Base-by-base conservation (phyloP, 2,797 vertebrate genomes). In the Esox lucius region DNA sequence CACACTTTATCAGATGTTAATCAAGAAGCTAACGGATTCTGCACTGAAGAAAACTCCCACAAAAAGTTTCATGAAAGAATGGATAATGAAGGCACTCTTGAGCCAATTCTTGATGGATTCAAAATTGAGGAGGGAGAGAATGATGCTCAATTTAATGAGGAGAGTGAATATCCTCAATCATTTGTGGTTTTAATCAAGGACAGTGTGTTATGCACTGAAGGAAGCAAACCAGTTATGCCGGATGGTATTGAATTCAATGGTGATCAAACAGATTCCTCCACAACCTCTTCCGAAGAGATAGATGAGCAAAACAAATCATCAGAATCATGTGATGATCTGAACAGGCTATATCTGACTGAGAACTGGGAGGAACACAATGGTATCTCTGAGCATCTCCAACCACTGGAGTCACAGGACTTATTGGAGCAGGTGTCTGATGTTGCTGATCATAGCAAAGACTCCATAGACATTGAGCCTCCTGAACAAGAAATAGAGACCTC, bases 221-320 rank as follows among this genome's bases (percentile, higher is more conserved):
- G 71, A 6, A 1, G 35, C 56, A 51, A 77, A 79, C 42, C 56
- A 24, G 78, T 22, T 80, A 79, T 83, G 17, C 77, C 65, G 28
- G 75, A 86, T 59, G 74, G 75, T 49, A 62, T 68, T 59, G 80
- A 87, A 15, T 53, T 74, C 49, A 72, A 64, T 0, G 80, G 75
- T 46, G 26, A 71, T 31, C 51, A 59, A 19, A 71, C 51, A 0
- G 51, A 59, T 28, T 53, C 68, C 16, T 31, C 48, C 68, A 51
- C 48, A 51, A 26, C 68, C 53, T 74, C 56, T 3, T 31, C 8
- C 65, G 80, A 51, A 31, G 81, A 85, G 39, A 49, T 76, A 42
- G 24, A 39, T 0, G 69, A 76, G 56, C 49, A 74, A 56, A 72
- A 53, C 11, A 17, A 68, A 70, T 61, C 56, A 3, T 26, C 22